Percentiles rank a stretch among this genome's conserved stretches.
Conservation (phyloP, 2,888 invertebrate species). For the Nephrotoma appendiculata region DNA sequence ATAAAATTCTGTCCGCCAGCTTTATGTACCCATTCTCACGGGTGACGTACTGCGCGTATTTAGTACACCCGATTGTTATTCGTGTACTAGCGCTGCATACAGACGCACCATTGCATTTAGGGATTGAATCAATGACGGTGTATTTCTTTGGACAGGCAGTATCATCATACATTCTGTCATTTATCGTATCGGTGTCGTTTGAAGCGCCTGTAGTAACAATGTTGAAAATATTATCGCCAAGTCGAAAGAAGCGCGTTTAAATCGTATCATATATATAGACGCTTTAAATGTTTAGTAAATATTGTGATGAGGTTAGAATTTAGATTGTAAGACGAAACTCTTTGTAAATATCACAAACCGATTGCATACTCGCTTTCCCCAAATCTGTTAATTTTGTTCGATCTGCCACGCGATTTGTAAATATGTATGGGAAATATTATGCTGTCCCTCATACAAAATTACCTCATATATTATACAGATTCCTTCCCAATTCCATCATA, state of each 20-base stretch:
- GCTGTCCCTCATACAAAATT: neutral
- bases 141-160: constrained; percentile 71
- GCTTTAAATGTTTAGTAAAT: neutral
- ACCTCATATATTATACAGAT: neutral
- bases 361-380: neutral
- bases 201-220: constrained; percentile 76
- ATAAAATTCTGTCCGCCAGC: constrained; percentile 56
- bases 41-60: constrained; percentile 75
- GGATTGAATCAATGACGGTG: constrained; percentile 60
- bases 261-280: neutral
- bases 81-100: constrained; percentile 65
- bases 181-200: constrained; percentile 65
- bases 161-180: constrained; percentile 61
- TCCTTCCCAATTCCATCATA: neutral
- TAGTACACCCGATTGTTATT: constrained; percentile 71
- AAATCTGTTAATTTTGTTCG: too few species aligned
- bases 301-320: neutral
- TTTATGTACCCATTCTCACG: constrained; percentile 71
- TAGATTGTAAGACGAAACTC: neutral
- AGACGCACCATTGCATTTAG: constrained; percentile 69
- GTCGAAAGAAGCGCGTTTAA: constrained; percentile 32
- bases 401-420: too few species aligned
- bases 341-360: neutral
- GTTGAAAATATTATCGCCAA: constrained; percentile 53
- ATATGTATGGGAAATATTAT: neutral